Base-by-base conservation (phyloP, 2,797 vertebrate genomes). In the Thamnophis elegans region DNA sequence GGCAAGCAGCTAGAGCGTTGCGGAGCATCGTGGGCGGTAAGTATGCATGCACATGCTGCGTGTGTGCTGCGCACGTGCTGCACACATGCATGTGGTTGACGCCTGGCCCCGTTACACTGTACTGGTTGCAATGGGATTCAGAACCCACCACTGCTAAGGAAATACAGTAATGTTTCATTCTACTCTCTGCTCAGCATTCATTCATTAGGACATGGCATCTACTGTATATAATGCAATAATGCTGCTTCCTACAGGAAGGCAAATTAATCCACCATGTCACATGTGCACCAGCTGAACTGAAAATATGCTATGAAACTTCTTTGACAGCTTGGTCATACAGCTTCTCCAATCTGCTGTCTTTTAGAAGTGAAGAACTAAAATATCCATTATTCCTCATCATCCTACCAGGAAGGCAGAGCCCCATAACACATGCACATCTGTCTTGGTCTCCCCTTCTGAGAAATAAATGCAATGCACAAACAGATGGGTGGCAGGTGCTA, bases 401-500 rank as follows among this genome's bases (percentile, higher is more conserved):
- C 10, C 9, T n/a, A n/a, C 85, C 16, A 54, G 28, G 85, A n/a
- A 53, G 16, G 85, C 8, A n/a, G 53, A n/a, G 28, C 18, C 14
- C 58, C 47, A 42, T 7, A 89, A 25, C 26, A 13, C 58, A 62
- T 22, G 2, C 26, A 14, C 42, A 54, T 47, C 68, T 85, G 10
- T 87, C 32, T 16, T 11, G 6, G 26, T 82, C 14, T 28, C 4
- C 36, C 7, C 60, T 13, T 73, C 59, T 28, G 36, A 36, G 36
- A 60, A 93, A 90, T 94, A 94, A 68, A 12, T 0, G 1, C 18
- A 2, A 11, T 3, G 4, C 2, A 62, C 94, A 92, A 59, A 85
- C 91, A 93, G 90, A 87, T 60, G 92, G 93, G 93, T 91, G 85
- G n/a, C 54, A 92, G 87, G 53, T 94, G 59, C 36, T 12, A 42